Evolutionary conservation across 2,888 invertebrate species (phyloP).

Genomic region (Argynnis bischoffii): DNA sequence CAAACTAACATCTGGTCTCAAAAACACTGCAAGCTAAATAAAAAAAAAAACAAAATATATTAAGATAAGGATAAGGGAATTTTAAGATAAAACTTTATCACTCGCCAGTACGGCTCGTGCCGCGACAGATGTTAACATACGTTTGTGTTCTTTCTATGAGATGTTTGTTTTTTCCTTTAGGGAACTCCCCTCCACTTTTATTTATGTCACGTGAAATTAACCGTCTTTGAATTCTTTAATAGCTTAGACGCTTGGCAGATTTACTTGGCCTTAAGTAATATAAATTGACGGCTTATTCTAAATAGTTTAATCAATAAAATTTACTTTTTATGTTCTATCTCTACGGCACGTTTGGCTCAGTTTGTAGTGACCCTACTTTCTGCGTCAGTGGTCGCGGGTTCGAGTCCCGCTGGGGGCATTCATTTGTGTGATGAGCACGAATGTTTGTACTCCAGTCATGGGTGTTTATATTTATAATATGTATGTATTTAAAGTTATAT

Average conservation of each 20-base stretch:
- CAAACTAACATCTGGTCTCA: too few relatives aligned
- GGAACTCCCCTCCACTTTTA: slow-evolving; percentile 62
- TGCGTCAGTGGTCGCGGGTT: too few relatives aligned
- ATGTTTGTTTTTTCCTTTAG: slow-evolving; percentile 76
- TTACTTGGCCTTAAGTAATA: slow-evolving; percentile 23
- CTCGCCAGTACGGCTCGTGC: slow-evolving; percentile 66
- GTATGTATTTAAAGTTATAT: too few relatives aligned
- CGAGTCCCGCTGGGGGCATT: too few relatives aligned
- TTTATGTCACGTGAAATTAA: slow-evolving; percentile 80
- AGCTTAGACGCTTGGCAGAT: slow-evolving; percentile 46
- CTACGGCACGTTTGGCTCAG: too few relatives aligned
- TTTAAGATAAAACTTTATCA: slow-evolving; percentile 45
- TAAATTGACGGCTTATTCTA: slow-evolving; percentile 17
- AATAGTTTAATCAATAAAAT: slow-evolving; percentile 1
- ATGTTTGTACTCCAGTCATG: too few relatives aligned
- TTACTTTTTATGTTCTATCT: background rate
- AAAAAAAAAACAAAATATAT: background rate
- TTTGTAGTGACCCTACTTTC: too few relatives aligned
- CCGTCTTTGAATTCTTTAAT: slow-evolving; percentile 69
- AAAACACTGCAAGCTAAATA: too few relatives aligned
- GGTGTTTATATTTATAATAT: too few relatives aligned
- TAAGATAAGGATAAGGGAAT: too few relatives aligned
- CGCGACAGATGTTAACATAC: slow-evolving; percentile 80
- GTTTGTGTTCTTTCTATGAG: slow-evolving; percentile 80
- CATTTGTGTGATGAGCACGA: too few relatives aligned